phyloP scores from a whole-genome alignment of 1,140 invertebrate genomes.

The Rhagoletis zephyria region DNA sequence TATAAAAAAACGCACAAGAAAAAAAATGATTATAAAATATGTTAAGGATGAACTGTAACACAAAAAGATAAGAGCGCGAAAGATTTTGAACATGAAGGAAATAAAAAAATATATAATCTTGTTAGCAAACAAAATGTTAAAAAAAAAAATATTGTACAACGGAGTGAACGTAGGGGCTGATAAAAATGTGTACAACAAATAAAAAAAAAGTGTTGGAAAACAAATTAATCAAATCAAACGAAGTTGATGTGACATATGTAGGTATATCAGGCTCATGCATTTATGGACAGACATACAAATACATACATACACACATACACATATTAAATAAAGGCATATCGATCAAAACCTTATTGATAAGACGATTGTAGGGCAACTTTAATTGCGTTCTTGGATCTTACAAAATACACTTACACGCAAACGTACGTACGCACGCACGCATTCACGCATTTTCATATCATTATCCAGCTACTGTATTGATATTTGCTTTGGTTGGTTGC shows the following conservation, averaged over 20 bases:
- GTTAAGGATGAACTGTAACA: conserved; percentile 19
- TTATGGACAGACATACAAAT: neutral
- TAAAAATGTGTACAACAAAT: neutral
- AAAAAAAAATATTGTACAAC: neutral
- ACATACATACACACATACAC: neutral
- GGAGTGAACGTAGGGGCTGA: neutral
- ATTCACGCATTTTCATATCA: neutral
- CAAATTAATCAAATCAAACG: conserved; percentile 33
- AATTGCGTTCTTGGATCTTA: conserved; percentile 63
- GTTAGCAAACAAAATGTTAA: conserved; percentile 24
- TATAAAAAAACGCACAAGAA: neutral
- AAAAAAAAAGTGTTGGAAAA: conserved; percentile 37
- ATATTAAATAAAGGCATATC: neutral
- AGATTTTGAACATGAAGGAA: neutral
- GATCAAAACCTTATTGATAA: conserved; percentile 43
- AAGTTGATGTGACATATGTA: neutral
- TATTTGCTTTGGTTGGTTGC: neutral
- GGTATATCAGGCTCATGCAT: neutral
- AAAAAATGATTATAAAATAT: neutral
- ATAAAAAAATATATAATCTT: neutral
- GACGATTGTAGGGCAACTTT: conserved; percentile 63
- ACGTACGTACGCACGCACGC: neutral
- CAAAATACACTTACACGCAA: neutral
- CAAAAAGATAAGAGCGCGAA: conserved; percentile 5
- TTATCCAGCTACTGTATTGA: neutral